phyloP scores from a whole-genome alignment of 2,797 vertebrate species.

The Sebastes itinus region DNA sequence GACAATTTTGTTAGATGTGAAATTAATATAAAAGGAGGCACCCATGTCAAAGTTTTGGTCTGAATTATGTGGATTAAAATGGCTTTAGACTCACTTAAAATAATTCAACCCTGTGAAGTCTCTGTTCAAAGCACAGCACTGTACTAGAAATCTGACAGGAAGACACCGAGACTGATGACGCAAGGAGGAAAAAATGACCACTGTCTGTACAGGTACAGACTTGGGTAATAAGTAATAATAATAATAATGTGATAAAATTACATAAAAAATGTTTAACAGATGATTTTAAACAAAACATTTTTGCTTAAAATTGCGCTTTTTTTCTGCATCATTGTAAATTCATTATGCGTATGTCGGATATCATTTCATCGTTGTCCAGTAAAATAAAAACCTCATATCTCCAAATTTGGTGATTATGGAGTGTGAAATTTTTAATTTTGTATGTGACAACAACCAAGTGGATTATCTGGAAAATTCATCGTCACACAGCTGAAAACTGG shows the following conservation, averaged over 20 bases:
- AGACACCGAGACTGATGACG: neutral
- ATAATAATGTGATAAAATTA: neutral
- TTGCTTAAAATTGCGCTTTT: too few relatives aligned
- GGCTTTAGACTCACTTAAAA: neutral
- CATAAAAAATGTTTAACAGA: neutral
- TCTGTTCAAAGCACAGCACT: neutral
- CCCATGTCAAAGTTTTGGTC: neutral
- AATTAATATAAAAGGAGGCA: neutral
- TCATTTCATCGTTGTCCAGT: neutral
- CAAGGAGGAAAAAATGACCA: neutral
- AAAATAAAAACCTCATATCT: neutral
- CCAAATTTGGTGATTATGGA: neutral
- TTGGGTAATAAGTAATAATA: neutral
- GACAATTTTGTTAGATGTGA: neutral
- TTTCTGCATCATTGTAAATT: neutral
- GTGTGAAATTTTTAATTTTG: neutral
- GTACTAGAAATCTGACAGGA: neutral
- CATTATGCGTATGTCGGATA: neutral
- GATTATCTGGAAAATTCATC: neutral
- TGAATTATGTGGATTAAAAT: slow-evolving; percentile 18
- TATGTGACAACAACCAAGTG: neutral
- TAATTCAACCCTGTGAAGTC: slow-evolving; percentile 3
- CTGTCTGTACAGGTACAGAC: neutral
- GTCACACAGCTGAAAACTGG: neutral
- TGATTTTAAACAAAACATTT: neutral